Base-by-base conservation (phyloP, 2,797 vertebrate genomes). In the Pseudomugil tenellus region DNA sequence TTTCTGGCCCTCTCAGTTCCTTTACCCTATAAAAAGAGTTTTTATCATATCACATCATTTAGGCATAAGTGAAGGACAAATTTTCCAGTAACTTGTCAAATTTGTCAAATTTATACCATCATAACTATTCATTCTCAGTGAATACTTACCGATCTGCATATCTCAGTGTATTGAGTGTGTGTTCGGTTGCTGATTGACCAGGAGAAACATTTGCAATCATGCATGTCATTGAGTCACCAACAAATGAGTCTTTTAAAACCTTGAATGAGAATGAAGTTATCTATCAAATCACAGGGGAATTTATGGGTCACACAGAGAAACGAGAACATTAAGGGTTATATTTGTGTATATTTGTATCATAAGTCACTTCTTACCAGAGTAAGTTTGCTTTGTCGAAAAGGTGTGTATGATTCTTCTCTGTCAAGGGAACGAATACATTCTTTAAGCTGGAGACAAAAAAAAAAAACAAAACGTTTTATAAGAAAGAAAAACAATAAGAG, bases 201-300 rank as follows among this genome's bases (percentile, higher is more conserved):
- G 97, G 96, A 52, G 96, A 98, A 67, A 98, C 92, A 67, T 96
- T 98, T 67, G 96, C 96, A 21, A 98, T 98, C 96, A 98, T 98
- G 75, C 96, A 98, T 0, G 96, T 97, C 93, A 95, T 96, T 55
- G 96, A 96, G 84, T 96, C 94, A 48, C 96, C 96, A 54, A 97
- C 87, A 90, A 98, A 97, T 23, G 96, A 97, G 84, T 97, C 95
- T 84, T 95, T 97, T 57, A 97, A 90, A 76, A 98, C 96, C 96
- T 98, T 63, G 11, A 61, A 69, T 62, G 10, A 51, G 11, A 76
- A 72, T 31, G 57, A 56, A 53, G 6, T 43, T 17, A 2, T 67
- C 10, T 25, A 39, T 37, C 2, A 61, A 75, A 39, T 57, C 8
- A 78, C 0, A 41, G 6, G 0, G 12, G 1, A 57, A 21, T 32